Percentiles rank a stretch among this genome's conserved stretches.
Conservation (phyloP, 2,797 vertebrate genomes). For the Phalloptychus januarius region DNA sequence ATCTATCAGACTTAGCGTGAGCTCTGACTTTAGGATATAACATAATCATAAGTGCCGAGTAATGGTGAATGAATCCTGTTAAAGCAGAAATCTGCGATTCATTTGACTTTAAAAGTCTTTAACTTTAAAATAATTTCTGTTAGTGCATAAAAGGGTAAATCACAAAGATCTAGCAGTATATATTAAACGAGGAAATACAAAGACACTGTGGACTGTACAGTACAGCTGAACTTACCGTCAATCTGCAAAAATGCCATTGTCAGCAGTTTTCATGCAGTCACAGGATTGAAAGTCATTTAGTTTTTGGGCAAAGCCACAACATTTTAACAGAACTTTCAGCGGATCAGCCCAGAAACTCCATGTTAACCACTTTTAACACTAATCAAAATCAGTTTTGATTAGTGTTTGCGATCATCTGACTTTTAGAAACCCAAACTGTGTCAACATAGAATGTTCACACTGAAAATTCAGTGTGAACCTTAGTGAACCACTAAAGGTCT, state of each 20-base stretch:
- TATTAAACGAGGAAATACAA: neutral
- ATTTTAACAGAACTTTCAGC: neutral
- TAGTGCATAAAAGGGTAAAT: neutral
- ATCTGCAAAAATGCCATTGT: neutral
- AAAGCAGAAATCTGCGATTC: neutral
- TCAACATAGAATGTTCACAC: neutral
- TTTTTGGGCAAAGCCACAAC: neutral
- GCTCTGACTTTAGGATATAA: neutral
- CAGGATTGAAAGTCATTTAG: neutral
- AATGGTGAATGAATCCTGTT: neutral
- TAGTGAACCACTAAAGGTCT: neutral
- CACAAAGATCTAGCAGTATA: neutral
- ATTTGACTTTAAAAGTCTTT: neutral
- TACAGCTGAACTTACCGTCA: neutral
- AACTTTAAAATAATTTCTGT: neutral
- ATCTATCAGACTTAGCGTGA: neutral
- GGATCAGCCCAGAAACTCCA: neutral
- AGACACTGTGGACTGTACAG: neutral
- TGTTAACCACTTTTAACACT: neutral
- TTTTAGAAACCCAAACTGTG: neutral
- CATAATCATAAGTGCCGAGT: neutral
- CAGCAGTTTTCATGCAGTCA: neutral
- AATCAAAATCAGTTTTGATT: neutral
- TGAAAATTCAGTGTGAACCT: too few relatives aligned
- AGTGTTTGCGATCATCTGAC: neutral